Evolutionary conservation across 1,140 invertebrate genomes (phyloP).

Genomic region (Cydia pomonella): DNA sequence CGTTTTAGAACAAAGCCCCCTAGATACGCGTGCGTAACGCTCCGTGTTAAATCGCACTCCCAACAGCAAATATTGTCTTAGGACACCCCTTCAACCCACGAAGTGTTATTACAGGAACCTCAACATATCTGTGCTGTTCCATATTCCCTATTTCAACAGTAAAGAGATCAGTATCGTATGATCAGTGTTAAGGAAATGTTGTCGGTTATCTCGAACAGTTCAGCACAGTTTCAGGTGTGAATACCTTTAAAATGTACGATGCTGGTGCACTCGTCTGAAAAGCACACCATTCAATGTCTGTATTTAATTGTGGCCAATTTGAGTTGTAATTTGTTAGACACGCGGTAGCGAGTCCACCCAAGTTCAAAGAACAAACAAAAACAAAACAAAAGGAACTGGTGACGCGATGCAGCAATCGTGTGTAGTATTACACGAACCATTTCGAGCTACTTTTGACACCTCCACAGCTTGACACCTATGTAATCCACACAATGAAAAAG

Average conservation of each 20-base stretch:
- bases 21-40: neutral
- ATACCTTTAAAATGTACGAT: neutral
- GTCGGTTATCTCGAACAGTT: neutral
- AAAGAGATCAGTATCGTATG: neutral
- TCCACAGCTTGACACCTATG: no score
- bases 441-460: no score
- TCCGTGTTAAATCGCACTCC: slow-evolving; percentile 1
- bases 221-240: neutral
- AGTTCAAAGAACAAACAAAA: no score
- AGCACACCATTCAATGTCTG: neutral
- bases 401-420: no score
- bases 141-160: neutral
- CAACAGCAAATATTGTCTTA: slow-evolving; percentile 21
- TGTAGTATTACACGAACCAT: no score
- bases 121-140: neutral
- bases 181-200: neutral
- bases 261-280: neutral
- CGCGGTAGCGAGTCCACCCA: no score
- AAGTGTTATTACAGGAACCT: slow-evolving; percentile 17
- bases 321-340: neutral
- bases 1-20: neutral
- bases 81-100: neutral
- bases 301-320: neutral
- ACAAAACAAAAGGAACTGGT: no score
- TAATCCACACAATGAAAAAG: no score